phyloP scores from a whole-genome alignment of 2,113 vertebrate genomes.

The Ancistrus triradiatus region DNA sequence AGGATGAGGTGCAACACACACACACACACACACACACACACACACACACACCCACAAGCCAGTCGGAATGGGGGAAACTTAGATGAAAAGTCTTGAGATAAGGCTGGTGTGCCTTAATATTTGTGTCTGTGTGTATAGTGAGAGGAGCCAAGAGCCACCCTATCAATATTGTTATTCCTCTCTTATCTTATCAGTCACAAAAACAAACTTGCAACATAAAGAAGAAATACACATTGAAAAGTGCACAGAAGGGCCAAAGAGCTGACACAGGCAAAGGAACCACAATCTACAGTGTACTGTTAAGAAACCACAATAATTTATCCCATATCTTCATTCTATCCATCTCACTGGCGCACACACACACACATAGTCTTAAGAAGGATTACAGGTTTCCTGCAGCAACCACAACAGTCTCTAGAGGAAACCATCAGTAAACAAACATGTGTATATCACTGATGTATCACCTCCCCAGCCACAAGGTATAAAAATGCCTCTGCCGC shows the following conservation, averaged over 20 bases:
- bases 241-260: not conserved
- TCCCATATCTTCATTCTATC: conserved; percentile 1
- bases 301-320: not conserved
- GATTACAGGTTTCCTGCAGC: not conserved
- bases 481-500: conserved; percentile 1
- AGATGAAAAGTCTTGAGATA: conserved; percentile 16
- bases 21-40: not conserved
- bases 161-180: not conserved
- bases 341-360: conserved; percentile 19
- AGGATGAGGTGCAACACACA: not conserved
- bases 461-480: too few species aligned
- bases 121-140: not conserved
- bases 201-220: conserved; percentile 23
- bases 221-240: conserved; percentile 29
- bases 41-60: not conserved
- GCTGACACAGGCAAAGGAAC: not conserved
- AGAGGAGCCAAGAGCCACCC: not conserved
- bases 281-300: not conserved
- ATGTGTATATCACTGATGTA: too few species aligned
- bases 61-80: not conserved
- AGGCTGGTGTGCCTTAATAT: conserved; percentile 3
- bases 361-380: not conserved
- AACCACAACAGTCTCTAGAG: too few species aligned
- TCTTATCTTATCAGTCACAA: conserved; percentile 33
- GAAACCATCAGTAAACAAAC: too few species aligned